These are phyloP conservation scores for Hemichromis elongatus DNA, from an alignment of 2,113 vertebrate genomes.

Conservation along the genomic window DNA sequence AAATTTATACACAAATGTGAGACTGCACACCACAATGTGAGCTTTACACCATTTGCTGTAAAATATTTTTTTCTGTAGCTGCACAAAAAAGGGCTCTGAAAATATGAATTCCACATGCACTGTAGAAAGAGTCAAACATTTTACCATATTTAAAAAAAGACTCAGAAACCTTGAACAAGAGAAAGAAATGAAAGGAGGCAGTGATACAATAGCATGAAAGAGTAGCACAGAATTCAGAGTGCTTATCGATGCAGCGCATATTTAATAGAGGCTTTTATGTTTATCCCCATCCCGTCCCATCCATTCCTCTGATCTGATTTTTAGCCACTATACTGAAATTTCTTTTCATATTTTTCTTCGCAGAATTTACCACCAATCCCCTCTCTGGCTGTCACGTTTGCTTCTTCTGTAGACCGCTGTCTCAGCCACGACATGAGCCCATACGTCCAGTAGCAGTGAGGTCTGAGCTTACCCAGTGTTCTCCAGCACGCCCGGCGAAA, in stretches of 20 bases:
- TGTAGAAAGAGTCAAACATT: background rate
- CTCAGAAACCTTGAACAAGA: background rate
- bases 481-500: slow-evolving; percentile 73
- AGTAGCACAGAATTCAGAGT: background rate
- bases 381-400: background rate
- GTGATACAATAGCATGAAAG: background rate
- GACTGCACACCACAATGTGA: background rate
- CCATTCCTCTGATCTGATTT: background rate
- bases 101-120: background rate
- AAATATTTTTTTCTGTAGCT: background rate
- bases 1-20: background rate
- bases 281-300: background rate
- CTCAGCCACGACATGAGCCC: background rate
- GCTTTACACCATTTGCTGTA: background rate
- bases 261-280: background rate
- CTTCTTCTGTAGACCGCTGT: background rate
- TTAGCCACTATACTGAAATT: background rate
- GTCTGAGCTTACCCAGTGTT: slow-evolving; percentile 50
- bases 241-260: background rate
- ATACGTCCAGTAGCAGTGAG: slow-evolving; percentile 11
- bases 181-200: background rate
- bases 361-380: background rate
- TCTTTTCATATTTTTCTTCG: background rate
- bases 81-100: background rate
- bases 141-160: background rate